phyloP scores from a whole-genome alignment of 1,140 invertebrate species.

The Bombus sibiricus region DNA sequence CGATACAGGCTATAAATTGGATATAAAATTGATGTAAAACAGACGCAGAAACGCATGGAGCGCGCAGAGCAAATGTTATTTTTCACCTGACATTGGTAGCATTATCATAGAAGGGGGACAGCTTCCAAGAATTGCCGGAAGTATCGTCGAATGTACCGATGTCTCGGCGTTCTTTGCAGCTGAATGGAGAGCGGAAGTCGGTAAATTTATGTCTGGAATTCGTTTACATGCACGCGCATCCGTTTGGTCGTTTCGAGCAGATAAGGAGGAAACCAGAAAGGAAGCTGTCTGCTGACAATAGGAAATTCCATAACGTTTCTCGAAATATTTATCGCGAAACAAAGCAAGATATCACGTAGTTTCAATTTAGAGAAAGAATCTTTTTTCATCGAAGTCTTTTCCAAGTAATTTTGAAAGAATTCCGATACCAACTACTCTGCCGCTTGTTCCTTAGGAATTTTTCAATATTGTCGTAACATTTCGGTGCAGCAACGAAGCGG shows the following conservation, averaged over 20 bases:
- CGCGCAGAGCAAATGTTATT: conserved; percentile 24
- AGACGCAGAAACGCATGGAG: not conserved
- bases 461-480: conserved; percentile 14
- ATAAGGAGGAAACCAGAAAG: conserved; percentile 2
- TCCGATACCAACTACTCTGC: too few relatives aligned
- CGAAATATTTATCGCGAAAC: not conserved
- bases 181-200: conserved; percentile 63
- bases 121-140: conserved; percentile 58
- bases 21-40: not conserved
- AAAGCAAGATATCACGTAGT: not conserved
- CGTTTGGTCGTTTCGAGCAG: conserved; percentile 8
- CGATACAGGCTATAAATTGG: not conserved
- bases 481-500: not conserved
- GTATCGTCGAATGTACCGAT: conserved; percentile 57
- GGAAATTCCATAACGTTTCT: not conserved
- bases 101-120: conserved; percentile 47
- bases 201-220: conserved; percentile 65
- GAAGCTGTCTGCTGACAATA: too few relatives aligned
- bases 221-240: conserved; percentile 58
- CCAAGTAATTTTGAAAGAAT: not conserved
- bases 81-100: conserved; percentile 43
- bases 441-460: not conserved
- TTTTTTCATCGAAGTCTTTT: too few relatives aligned
- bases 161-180: conserved; percentile 17
- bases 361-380: not conserved